Conservation (phyloP, 2,797 vertebrate genomes). For the Hylomyscus alleni region DNA sequence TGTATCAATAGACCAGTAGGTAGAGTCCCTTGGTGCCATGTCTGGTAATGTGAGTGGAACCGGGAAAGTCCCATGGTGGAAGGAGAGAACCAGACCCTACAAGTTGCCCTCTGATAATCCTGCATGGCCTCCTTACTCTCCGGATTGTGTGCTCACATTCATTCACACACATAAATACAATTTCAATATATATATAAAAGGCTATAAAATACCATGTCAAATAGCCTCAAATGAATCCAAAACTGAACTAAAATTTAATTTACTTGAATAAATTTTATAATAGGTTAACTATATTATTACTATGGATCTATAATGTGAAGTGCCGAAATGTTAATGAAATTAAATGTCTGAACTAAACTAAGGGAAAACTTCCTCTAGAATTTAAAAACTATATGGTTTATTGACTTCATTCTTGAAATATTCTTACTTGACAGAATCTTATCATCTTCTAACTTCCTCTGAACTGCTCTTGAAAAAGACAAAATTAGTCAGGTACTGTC, state of each 20-base stretch:
- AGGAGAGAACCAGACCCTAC: background rate
- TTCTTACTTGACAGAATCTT: slow-evolving; percentile 31
- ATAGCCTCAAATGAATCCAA: background rate
- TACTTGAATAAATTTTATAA: background rate
- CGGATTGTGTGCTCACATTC: background rate
- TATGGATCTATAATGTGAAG: background rate
- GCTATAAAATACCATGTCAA: background rate
- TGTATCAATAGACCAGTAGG: background rate
- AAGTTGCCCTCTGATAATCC: background rate
- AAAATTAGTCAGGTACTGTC: no score
- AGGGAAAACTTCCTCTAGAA: background rate
- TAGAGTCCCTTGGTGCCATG: background rate
- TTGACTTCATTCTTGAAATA: slow-evolving; percentile 38
- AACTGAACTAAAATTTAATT: background rate
- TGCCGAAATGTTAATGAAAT: background rate
- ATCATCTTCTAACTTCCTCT: slow-evolving; percentile 50
- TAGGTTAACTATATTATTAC: background rate
- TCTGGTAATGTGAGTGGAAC: no score
- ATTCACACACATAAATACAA: background rate
- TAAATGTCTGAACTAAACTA: background rate
- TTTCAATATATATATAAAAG: no score
- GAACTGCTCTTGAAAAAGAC: slow-evolving; percentile 34
- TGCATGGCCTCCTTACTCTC: rapidly evolving
- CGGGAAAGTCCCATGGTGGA: background rate
- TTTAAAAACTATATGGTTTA: background rate